These are phyloP conservation scores for Picus viridis DNA, from an alignment of 2,797 vertebrate species.

Conservation along the genomic window DNA sequence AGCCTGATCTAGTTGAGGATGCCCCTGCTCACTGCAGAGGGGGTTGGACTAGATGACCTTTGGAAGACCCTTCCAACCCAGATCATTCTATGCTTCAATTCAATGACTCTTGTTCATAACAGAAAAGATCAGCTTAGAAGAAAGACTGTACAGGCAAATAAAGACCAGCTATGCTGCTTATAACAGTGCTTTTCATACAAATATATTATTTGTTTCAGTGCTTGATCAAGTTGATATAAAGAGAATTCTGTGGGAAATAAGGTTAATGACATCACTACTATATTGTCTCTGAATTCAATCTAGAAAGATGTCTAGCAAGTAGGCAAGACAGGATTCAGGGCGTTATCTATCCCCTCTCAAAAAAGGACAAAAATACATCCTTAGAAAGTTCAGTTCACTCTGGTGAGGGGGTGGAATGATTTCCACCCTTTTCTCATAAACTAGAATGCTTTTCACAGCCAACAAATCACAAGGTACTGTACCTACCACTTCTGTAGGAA, in stretches of 20 bases:
- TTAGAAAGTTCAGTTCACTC: slow-evolving; percentile 66
- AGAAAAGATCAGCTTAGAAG: not conserved
- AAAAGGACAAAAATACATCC: slow-evolving; percentile 36
- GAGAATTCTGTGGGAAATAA: slow-evolving; percentile 12
- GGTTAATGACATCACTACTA: not conserved
- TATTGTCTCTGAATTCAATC: slow-evolving; percentile 19
- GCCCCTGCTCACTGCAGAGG: no score
- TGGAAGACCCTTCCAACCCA: no score
- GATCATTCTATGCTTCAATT: no score
- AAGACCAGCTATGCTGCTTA: not conserved
- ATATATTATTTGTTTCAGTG: not conserved
- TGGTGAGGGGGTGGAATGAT: slow-evolving; percentile 54
- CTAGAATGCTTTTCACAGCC: slow-evolving; percentile 60
- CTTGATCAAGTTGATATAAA: not conserved
- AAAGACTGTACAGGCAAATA: not conserved
- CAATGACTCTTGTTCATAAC: not conserved
- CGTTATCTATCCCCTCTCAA: slow-evolving; percentile 39
- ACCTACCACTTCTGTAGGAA: slow-evolving; percentile 38
- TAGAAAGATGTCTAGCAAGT: not conserved
- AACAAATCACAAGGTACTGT: slow-evolving; percentile 59
- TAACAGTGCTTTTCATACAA: not conserved
- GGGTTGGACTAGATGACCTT: no score
- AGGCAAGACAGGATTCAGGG: slow-evolving; percentile 27
- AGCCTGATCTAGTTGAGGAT: no score
- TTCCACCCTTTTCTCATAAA: slow-evolving; percentile 64